Conservation (phyloP, 2,113 vertebrate species). For the Myotis brandtii region DNA sequence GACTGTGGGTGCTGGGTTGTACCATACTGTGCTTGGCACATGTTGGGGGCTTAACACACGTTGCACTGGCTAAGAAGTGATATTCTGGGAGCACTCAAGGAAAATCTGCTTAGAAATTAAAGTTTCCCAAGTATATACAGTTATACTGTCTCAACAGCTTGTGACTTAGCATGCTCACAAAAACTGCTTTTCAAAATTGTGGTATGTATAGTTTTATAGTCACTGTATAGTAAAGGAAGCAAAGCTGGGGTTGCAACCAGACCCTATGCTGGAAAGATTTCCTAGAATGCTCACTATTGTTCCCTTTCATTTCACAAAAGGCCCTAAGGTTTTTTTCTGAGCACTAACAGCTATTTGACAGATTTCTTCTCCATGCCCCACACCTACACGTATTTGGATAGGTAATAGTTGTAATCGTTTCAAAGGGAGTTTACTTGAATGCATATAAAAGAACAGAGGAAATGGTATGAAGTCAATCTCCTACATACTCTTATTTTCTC, state of each 20-base stretch:
- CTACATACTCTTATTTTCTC: neutral
- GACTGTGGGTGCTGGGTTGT: neutral
- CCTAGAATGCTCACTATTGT: neutral
- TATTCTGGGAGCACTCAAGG: neutral
- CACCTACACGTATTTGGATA: neutral
- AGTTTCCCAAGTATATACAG: neutral
- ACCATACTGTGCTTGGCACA: neutral
- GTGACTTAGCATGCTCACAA: neutral
- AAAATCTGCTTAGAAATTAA: constrained; percentile 2
- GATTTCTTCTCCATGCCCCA: neutral
- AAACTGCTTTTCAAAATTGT: constrained; percentile 4
- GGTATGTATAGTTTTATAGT: neutral
- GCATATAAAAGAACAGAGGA: constrained; percentile 1
- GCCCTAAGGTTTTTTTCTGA: neutral
- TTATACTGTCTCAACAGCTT: neutral
- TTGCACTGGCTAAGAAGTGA: neutral
- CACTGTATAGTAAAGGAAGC: neutral
- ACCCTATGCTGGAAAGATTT: constrained; percentile 12
- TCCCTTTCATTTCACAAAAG: constrained; percentile 18
- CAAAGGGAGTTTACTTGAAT: constrained; percentile 9
- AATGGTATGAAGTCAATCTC: neutral
- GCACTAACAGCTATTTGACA: neutral
- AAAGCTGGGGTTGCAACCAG: neutral
- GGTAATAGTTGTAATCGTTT: neutral
- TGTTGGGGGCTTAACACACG: neutral